Base-by-base conservation (phyloP, 2,797 vertebrate species). In the Delichon dasypus region DNA sequence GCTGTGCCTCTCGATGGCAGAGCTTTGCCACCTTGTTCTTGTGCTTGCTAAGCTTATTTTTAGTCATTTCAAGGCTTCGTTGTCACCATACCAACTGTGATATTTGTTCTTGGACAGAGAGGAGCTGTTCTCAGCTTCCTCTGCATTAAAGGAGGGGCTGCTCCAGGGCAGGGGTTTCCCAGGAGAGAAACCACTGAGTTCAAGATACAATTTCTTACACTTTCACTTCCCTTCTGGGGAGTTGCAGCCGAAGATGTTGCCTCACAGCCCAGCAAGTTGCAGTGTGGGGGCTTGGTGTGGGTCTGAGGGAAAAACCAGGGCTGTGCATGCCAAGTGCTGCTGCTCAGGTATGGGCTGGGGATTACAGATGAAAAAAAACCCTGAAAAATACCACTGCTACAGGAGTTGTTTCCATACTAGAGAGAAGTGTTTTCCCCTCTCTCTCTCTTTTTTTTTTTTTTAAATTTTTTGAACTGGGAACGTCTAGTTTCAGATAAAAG, bases 271-370 rank as follows among this genome's bases (percentile, higher is more conserved):
- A 5, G 73, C 0, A 2, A 11, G 42, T 12, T 2, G 0, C 4
- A 1, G 5, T 25, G 36, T 13, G 12, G 27, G 42, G 58, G 18
- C n/a, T 36, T 8, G 3, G 7, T 10, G 20, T 32, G 66, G 67
- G 44, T 45, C 9, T 0, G 0, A 15, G 36, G 42, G 21, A 29
- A 16, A 58, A 58, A 1, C 36, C 1, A 5, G 48, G 40, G 29
- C 64, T 34, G 21, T 15, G 65, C 2, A 0, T 3, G 19, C 18
- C 15, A 25, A n/a, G 13, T 6, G 36, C 48, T 30, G 23, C 23
- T 30, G 57, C 30, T 18, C 8, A 2, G 12, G 53, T 1, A 2
- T 0, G 1, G 40, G 6, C 47, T 55, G 47, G 20, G 70, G 36
- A 10, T 67, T 65, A 57, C 57, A 64, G 42, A 38, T 34, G 48